Conservation (phyloP, 2,888 invertebrate species). For the Callyntrura guangdongensis region DNA sequence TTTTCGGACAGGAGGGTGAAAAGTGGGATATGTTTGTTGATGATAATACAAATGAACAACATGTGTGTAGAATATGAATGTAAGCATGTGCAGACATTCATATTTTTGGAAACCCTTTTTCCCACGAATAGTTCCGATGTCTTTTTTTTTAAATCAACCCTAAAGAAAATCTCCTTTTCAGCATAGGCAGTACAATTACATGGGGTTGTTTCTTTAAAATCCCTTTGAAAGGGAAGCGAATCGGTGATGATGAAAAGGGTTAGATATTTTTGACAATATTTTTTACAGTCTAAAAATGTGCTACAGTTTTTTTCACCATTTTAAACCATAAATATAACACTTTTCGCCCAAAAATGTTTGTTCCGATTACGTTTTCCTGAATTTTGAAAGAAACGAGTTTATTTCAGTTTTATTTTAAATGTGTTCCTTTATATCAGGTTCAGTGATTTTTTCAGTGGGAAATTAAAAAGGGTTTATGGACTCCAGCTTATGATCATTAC, state of each 20-base stretch:
- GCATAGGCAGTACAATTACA: neutral
- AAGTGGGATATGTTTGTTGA: neutral
- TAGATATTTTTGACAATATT: conserved; percentile 22
- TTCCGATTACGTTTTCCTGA: neutral
- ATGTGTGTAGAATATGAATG: conserved; percentile 64
- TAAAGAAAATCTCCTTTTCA: conserved; percentile 3
- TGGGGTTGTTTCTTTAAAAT: conserved; percentile 1
- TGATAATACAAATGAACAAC: conserved; percentile 70
- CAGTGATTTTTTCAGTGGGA: conserved; percentile 17
- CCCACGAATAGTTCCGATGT: conserved; percentile 69
- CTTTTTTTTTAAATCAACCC: neutral
- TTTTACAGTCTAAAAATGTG: neutral
- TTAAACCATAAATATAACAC: neutral
- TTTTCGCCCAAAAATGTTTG: neutral
- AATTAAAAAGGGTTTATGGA: neutral
- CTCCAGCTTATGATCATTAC: conserved; percentile 4
- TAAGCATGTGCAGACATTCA: conserved; percentile 9
- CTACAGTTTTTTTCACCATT: neutral
- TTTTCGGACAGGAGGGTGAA: conserved; percentile 4
- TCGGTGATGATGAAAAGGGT: conserved; percentile 52
- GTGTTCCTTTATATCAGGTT: neutral
- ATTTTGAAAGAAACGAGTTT: neutral
- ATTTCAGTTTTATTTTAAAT: neutral
- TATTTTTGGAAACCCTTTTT: conserved; percentile 71
- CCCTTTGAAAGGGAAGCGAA: neutral